A percentile compares a stretch with the other conserved stretches of the same genome.
These are phyloP conservation scores for Sepioteuthis lessoniana DNA, from an alignment of 2,888 invertebrate species.

Conservation along the genomic window DNA sequence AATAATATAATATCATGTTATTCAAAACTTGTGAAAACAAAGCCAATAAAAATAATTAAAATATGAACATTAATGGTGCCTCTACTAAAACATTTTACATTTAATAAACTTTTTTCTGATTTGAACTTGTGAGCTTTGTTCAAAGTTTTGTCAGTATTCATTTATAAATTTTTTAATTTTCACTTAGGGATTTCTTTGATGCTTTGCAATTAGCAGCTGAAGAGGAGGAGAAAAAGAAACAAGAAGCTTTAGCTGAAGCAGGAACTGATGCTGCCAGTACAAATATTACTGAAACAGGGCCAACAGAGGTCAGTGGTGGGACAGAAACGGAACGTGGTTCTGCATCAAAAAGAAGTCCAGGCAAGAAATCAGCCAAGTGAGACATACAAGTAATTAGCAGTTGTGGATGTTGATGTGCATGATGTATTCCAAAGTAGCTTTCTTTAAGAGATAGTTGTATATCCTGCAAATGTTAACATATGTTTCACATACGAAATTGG, in stretches of 20 bases:
- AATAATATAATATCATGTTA: too few relatives aligned
- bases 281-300: conserved; percentile 51
- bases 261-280: conserved; percentile 55
- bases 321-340: not conserved
- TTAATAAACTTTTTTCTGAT: not conserved
- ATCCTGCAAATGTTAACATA: not conserved
- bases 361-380: conserved; percentile 23
- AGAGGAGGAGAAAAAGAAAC: conserved; percentile 62
- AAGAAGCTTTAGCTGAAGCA: conserved; percentile 53
- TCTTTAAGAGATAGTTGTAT: not conserved
- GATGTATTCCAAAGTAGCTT: not conserved
- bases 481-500: not conserved
- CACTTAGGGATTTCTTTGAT: conserved; percentile 56
- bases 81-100: not conserved
- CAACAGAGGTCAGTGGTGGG: conserved; percentile 49
- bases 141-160: not conserved
- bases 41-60: too few relatives aligned
- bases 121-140: not conserved
- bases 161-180: not conserved
- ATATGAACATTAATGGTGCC: too few relatives aligned
- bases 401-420: not conserved
- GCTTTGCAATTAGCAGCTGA: conserved; percentile 60
- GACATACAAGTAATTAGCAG: not conserved
- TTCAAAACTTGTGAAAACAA: too few relatives aligned
- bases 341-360: not conserved